phyloP scores from a whole-genome alignment of 2,113 vertebrate genomes.

The Colistium nudipinnis region DNA sequence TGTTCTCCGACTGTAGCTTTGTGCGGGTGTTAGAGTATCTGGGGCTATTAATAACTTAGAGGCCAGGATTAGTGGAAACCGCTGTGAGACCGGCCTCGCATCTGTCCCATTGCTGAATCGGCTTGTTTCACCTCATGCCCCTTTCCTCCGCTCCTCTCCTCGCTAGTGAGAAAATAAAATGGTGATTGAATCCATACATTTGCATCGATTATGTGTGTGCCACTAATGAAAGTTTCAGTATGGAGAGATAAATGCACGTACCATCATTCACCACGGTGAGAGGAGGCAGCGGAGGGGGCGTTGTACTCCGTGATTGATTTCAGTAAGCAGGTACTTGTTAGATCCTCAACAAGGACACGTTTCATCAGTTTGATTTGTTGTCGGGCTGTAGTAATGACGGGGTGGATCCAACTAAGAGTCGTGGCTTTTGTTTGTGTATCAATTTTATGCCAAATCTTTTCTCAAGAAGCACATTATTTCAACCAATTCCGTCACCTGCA shows the following conservation, averaged over 20 bases:
- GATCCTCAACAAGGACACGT: not conserved
- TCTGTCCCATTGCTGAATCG: constrained; percentile 20
- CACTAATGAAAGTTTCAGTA: constrained; percentile 42
- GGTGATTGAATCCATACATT: constrained; percentile 54
- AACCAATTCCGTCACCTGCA: not conserved
- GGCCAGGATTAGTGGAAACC: not conserved
- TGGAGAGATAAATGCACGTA: constrained; percentile 11
- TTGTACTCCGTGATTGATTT: constrained; percentile 13
- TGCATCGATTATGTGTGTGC: constrained; percentile 43
- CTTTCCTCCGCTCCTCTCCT: not conserved
- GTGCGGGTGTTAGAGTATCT: not conserved
- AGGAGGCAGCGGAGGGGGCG: too few species aligned
- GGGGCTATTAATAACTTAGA: constrained; percentile 23
- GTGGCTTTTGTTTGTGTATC: not conserved
- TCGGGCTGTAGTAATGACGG: not conserved
- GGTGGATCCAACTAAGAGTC: not conserved
- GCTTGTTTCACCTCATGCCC: too few species aligned
- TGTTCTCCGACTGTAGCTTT: constrained; percentile 10
- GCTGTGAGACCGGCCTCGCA: constrained; percentile 6
- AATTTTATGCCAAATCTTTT: not conserved
- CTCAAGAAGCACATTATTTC: not conserved
- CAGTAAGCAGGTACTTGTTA: not conserved
- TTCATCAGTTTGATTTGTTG: constrained; percentile 16
- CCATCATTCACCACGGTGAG: not conserved
- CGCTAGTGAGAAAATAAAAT: constrained; percentile 26